These are phyloP conservation scores for Chloropsis cyanopogon DNA, from an alignment of 2,113 vertebrate genomes.

Conservation along the genomic window DNA sequence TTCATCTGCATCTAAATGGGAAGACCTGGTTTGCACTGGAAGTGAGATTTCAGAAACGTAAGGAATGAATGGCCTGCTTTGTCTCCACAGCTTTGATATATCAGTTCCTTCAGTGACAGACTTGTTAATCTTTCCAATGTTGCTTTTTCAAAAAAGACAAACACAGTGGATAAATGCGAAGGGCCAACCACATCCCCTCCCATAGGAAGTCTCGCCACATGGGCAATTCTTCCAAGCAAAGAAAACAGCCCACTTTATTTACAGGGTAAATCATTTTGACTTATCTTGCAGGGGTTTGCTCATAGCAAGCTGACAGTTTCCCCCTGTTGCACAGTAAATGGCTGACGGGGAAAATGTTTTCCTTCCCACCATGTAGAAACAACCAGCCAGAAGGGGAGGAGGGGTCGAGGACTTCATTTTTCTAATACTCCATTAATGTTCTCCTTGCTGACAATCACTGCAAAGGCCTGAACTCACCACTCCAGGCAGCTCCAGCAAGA, in stretches of 20 bases:
- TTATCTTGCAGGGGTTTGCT: slow-evolving; percentile 69
- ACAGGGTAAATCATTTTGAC: slow-evolving; percentile 76
- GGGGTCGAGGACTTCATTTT: slow-evolving; percentile 61
- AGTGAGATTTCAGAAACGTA: slow-evolving; percentile 54
- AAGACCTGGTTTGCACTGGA: slow-evolving; percentile 53
- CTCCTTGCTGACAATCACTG: slow-evolving; percentile 62
- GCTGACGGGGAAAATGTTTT: slow-evolving; percentile 74
- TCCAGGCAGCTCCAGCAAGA: slow-evolving; percentile 55
- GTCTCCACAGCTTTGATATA: slow-evolving; percentile 69
- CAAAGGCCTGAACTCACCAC: slow-evolving; percentile 59
- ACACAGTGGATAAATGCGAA: slow-evolving; percentile 69
- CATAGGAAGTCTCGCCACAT: slow-evolving; percentile 74
- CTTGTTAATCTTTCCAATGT: slow-evolving; percentile 74
- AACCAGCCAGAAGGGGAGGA: slow-evolving; percentile 66
- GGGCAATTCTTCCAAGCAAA: slow-evolving; percentile 73
- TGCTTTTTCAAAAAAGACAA: slow-evolving; percentile 73
- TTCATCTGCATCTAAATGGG: slow-evolving; percentile 50
- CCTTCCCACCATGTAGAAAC: slow-evolving; percentile 73
- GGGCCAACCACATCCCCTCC: slow-evolving; percentile 71
- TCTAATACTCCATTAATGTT: slow-evolving; percentile 72
- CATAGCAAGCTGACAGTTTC: slow-evolving; percentile 71
- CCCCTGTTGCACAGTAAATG: slow-evolving; percentile 73
- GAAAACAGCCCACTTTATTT: slow-evolving; percentile 76
- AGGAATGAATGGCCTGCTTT: slow-evolving; percentile 73
- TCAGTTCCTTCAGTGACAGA: slow-evolving; percentile 72